These are phyloP conservation scores for Drosophila leontia DNA, from an alignment of 1,140 invertebrate genomes.

Conservation along the genomic window DNA sequence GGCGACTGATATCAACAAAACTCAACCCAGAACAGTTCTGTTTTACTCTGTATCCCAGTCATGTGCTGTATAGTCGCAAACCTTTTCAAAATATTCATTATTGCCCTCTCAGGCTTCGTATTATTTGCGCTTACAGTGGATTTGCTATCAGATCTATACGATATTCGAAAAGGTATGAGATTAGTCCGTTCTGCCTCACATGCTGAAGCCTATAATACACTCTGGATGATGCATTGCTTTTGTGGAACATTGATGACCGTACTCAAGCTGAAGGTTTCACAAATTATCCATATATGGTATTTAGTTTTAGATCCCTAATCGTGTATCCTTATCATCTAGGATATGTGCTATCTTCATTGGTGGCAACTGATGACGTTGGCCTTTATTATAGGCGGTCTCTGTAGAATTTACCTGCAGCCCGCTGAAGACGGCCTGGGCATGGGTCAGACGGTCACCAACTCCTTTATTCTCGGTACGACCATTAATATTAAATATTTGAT, in stretches of 20 bases:
- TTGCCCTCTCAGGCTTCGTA: not conserved
- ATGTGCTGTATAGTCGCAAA: not conserved
- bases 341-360: slow-evolving; percentile 6
- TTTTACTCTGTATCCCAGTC: not conserved
- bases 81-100: too few relatives aligned
- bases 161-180: not conserved
- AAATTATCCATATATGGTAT: too few relatives aligned
- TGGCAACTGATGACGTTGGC: not conserved
- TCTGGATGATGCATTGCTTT: not conserved
- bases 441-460: not conserved
- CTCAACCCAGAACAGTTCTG: not conserved
- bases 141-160: accelerated
- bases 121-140: not conserved
- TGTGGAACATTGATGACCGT: not conserved
- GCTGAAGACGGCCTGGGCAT: not conserved
- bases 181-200: not conserved
- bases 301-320: not conserved
- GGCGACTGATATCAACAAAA: not conserved
- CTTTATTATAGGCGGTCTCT: not conserved
- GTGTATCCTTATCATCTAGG: not conserved
- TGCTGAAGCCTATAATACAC: accelerated
- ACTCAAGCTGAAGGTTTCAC: not conserved
- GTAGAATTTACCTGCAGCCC: not conserved
- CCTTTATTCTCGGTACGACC: not conserved
- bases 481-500: not conserved